Base-by-base conservation (phyloP, 2,888 invertebrate species). In the Pyrrhia umbra region DNA sequence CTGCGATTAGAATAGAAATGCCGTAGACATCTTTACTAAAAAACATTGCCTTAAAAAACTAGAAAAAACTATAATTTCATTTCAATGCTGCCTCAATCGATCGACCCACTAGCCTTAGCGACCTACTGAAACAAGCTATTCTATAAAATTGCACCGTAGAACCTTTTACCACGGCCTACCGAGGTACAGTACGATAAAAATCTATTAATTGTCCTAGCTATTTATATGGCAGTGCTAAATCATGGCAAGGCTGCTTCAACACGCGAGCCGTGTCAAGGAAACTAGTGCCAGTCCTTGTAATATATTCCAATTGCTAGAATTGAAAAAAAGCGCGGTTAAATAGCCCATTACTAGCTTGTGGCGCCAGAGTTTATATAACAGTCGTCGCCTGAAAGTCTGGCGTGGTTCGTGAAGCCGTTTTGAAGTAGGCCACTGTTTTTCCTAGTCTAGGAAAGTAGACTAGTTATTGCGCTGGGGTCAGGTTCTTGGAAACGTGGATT, bases 181-280 rank as follows among this genome's bases (percentile, higher is more conserved):
- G 21, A 49, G 1, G 9, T 13, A 15, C 23, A 1, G 2, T 21
- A 1, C 58, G 58, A 68, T 68, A 68, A 70, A 64, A 65, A 66
- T 58, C 72, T 65, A 70, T 60, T 43, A 23, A 49, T 52, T 18
- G 18, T 10, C 62, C 51, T 51, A 25, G 27, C 30, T 65, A 67
- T 63, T 64, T 58, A 42, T 50, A 57, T 20, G 5, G 30, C 43
- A 52, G 51, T 43, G 73, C 55, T 59, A 65, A 70, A 61, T 56
- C 51, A 54, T 50, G 20, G 2, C 80, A 75, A 80, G 79, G 79
- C 49, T 68, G 51, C 8, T 18, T 9, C 34, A 64, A 63, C 83
- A 83, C 84, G 83, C 83, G 62, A 81, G 39, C 45, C 61, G 57
- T 78, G 79, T 78, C 76, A 78, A 76, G 79, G 79, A 68, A 30